Percentiles rank a stretch among this genome's conserved stretches.
Conservation (phyloP, 92 coral and sea anemone species). For the Phymanthus crucifer region DNA sequence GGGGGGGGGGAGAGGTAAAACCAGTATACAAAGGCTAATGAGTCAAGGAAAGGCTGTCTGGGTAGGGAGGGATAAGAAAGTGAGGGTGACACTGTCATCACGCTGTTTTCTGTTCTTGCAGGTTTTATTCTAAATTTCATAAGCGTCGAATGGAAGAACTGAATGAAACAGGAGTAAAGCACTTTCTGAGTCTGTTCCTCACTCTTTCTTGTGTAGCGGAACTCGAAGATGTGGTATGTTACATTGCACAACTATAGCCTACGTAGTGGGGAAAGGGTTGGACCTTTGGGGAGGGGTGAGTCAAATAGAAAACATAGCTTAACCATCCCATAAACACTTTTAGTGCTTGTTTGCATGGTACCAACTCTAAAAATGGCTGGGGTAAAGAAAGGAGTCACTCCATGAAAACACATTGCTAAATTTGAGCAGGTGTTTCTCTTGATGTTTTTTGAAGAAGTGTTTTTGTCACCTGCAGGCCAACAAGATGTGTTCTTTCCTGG, state of each 20-base stretch:
- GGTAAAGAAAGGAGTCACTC: no score
- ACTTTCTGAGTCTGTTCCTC: slow-evolving; percentile 82
- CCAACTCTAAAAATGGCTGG: no score
- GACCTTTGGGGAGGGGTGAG: no score
- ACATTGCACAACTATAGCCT: background rate
- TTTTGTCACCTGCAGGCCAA: slow-evolving; percentile 55
- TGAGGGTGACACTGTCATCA: background rate
- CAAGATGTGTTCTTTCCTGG: slow-evolving; percentile 94
- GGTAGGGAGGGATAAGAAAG: background rate
- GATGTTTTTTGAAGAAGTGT: background rate
- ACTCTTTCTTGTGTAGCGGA: slow-evolving; percentile 92
- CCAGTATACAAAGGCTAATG: background rate
- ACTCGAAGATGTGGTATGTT: slow-evolving; percentile 92
- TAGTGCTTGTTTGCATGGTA: no score
- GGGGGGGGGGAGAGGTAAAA: background rate
- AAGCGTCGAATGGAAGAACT: slow-evolving; percentile 96
- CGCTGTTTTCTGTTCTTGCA: slow-evolving; percentile 15
- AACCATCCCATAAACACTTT: no score
- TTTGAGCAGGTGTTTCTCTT: no score
- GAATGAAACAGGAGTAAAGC: slow-evolving; percentile 76
- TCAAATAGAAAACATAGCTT: no score
- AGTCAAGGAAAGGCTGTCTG: no score
- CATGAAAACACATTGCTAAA: no score
- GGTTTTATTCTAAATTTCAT: slow-evolving; percentile 97
- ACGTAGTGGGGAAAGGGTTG: no score